Percentiles rank a stretch among this genome's conserved stretches.
phyloP scores from a whole-genome alignment of 2,113 vertebrate genomes.

The Hippopotamus amphibius region DNA sequence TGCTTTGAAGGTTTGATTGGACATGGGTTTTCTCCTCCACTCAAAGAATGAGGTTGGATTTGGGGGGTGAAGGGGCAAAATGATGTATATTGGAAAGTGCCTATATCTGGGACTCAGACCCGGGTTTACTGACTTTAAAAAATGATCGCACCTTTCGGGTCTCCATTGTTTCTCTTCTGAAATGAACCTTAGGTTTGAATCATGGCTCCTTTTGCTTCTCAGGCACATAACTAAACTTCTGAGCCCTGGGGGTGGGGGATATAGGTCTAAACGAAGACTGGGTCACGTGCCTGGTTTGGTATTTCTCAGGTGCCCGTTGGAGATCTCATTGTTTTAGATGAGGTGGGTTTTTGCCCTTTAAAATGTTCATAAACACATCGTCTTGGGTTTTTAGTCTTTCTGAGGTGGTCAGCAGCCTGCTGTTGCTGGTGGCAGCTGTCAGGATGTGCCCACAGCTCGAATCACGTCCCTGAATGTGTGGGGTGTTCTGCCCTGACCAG shows the following conservation, averaged over 20 bases:
- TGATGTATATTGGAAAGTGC: neutral
- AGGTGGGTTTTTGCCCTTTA: neutral
- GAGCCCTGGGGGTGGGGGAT: neutral
- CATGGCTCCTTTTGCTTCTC: neutral
- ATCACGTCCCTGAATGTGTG: neutral
- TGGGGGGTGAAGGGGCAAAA: neutral
- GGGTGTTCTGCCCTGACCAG: neutral
- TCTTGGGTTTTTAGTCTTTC: neutral
- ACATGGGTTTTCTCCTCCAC: neutral
- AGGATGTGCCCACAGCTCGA: neutral
- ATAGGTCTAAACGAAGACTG: neutral
- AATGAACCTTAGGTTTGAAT: neutral
- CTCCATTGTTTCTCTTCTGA: neutral
- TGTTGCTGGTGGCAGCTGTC: neutral
- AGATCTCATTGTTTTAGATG: neutral
- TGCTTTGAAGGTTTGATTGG: constrained; percentile 38
- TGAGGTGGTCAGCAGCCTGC: neutral
- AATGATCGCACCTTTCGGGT: neutral
- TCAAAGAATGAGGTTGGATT: neutral
- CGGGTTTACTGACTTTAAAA: neutral
- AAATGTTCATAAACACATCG: neutral
- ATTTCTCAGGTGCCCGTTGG: neutral
- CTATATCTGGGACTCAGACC: neutral
- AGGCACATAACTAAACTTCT: neutral
- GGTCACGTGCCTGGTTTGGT: neutral